Base-by-base conservation (phyloP, 2,888 invertebrate species). In the Hypercompe scribonia region DNA sequence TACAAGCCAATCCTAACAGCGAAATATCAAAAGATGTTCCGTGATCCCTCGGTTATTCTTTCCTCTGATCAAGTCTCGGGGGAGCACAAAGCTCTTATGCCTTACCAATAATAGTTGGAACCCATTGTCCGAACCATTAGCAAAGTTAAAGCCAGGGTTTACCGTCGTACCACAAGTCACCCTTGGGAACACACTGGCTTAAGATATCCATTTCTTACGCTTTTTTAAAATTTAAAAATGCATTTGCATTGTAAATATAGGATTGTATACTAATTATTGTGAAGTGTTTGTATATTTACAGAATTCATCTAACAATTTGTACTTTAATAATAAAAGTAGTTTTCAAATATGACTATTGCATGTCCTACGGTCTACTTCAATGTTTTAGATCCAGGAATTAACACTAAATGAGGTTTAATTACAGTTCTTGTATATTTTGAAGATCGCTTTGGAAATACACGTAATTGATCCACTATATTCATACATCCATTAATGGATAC, bases 111-210 rank as follows among this genome's bases (percentile, higher is more conserved):
- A 90, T 89, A 89, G 87, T 86, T 88, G 81, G 78, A 88, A 86
- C 77, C 85, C 84, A 87, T 89, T 89, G 90, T 89, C 78, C 88
- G 86, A 88, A 86, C 92, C 91, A 94, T 94, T 93, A 94, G 91
- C 88, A 77, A 87, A 91, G 91, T 91, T 91, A 89, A 90, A 88
- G 89, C 88, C 84, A 84, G 79, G 87, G 88, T 88, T 90, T 87
- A 85, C 84, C 85, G 85, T 87, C 88, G 87, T 89, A 84, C 84
- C 81, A 81, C 83, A 81, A 85, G 84, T 86, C 82, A 84, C 86
- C 83, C 83, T 81, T 78, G 86, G 84, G 88, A 86, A 82, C 73
- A 78, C 71, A 71, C 58, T 46, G 65, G 67, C 71, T 73, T 74
- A 72, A 73, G 71, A 65, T 65, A 71, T 42, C 66, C 18, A 39